Percentiles rank a stretch among this genome's conserved stretches.
phyloP scores from a whole-genome alignment of 1,140 invertebrate species.

The Melipona quadrifasciata region DNA sequence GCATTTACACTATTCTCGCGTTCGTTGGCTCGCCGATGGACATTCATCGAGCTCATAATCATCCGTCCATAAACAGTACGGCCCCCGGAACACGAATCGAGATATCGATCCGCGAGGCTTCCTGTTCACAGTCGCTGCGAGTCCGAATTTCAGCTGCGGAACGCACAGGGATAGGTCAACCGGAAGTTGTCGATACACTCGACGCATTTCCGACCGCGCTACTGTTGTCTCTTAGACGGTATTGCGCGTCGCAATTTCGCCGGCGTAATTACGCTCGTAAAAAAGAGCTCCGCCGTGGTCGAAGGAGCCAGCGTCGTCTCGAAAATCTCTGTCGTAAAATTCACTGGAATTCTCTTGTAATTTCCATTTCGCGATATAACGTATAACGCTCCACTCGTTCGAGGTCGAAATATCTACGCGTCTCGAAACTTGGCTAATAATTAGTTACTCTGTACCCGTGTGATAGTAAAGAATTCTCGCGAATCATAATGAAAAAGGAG shows the following conservation, averaged over 20 bases:
- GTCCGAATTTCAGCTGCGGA: constrained; percentile 29
- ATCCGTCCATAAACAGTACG: constrained; percentile 45
- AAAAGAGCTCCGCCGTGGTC: neutral
- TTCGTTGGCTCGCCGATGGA: constrained; percentile 26
- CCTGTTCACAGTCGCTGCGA: constrained; percentile 13
- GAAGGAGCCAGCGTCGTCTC: neutral
- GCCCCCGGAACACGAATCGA: constrained; percentile 25
- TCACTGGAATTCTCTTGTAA: too few species aligned
- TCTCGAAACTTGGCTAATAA: neutral
- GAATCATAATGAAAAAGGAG: neutral
- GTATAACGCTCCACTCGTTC: neutral
- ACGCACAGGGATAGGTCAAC: constrained; percentile 21
- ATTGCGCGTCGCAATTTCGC: neutral
- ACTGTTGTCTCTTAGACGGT: constrained; percentile 8
- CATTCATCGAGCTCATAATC: constrained; percentile 48
- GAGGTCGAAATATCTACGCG: neutral
- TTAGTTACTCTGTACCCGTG: too few species aligned
- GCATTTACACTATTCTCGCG: constrained; percentile 13
- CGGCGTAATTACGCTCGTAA: neutral
- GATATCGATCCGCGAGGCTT: constrained; percentile 37
- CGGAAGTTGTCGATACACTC: constrained; percentile 42
- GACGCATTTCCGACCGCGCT: neutral
- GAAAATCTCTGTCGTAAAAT: neutral
- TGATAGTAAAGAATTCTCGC: neutral
- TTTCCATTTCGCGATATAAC: too few species aligned